Conservation (phyloP, 92 coral and sea anemone species). For the Phymanthus crucifer region DNA sequence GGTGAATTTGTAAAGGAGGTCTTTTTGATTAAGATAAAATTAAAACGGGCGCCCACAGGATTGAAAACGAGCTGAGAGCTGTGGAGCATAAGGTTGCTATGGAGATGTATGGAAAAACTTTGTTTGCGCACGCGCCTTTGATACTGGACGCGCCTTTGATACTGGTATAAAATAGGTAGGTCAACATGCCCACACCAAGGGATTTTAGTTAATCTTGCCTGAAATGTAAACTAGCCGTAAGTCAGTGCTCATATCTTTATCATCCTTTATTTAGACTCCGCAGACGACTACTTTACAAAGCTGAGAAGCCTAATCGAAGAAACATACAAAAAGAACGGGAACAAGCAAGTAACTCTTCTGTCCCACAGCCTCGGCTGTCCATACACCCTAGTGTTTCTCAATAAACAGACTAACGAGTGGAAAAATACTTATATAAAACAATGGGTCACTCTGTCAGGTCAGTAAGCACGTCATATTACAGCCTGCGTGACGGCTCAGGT, state of each 20-base stretch:
- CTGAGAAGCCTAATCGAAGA: constrained; percentile 65
- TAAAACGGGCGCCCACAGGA: no score
- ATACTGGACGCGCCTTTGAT: no score
- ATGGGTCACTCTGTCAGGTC: constrained; percentile 84
- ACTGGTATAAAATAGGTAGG: no score
- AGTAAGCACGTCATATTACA: background rate
- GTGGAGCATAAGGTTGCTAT: constrained; percentile 69
- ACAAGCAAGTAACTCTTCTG: constrained; percentile 65
- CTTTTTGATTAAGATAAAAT: no score
- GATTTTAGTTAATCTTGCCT: no score
- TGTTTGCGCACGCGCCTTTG: no score
- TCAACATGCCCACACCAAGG: no score
- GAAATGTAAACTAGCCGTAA: no score
- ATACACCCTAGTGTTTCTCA: constrained; percentile 67
- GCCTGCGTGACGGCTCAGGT: no score
- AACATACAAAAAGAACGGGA: constrained; percentile 58
- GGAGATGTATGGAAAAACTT: background rate
- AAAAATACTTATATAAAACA: constrained; percentile 73
- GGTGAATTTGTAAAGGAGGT: no score
- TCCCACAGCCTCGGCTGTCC: constrained; percentile 87
- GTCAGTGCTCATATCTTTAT: background rate
- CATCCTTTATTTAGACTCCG: constrained; percentile 24
- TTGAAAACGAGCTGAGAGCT: no score
- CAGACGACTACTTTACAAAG: constrained; percentile 49
- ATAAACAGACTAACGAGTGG: constrained; percentile 69